Base-by-base conservation (phyloP, 2,888 invertebrate species). In the Phytoseiulus persimilis region DNA sequence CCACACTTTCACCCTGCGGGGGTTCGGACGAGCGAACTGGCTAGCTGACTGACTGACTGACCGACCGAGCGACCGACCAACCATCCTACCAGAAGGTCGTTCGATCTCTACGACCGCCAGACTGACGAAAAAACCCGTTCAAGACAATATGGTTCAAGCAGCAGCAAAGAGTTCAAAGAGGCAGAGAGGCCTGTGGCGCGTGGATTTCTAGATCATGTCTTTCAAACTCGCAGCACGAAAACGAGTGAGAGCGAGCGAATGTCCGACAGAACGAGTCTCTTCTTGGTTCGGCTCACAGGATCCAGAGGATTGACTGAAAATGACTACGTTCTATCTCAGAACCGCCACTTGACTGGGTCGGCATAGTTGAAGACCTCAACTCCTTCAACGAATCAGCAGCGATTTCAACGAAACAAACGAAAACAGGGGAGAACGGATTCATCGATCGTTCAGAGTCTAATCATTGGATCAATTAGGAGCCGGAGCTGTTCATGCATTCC, bases 1-100 rank as follows among this genome's bases (percentile, higher is more conserved):
- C 87, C 87, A 87, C 87, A 87, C 87, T 87, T 87, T 87, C 87
- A 87, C 32, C 87, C 87, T 39, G 87, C 87, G 87, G 87, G 87
- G 32, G 32, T 32, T 84, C 84, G 11, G 18, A 32, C 32, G 32
- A 32, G 87, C 87, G 23, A 39, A 39, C 87, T 65, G 65, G 65
- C 65, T 65, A 65, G 65, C 33, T 32, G 33, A 31, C 33, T 87
- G n/a, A 87, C 87, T 32, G 39, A 87, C 84, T 84, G 32, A 84
- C 84, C 31, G 84, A 84, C 65, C 28, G 65, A 65, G 5, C 39
- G 39, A 39, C 84, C n/a, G 32, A 84, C 84, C 31, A 31, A 84
- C 65, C 28, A 23, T 14, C 39, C 39, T 3, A 39, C 65, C 65
- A 65, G 65, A 65, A 65, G 65, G 65, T 65, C 65, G 65, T 65